Percentiles rank a stretch among this genome's conserved stretches.
Evolutionary conservation across 2,888 invertebrate species (phyloP).

Genomic region (Drosophila mimica): DNA sequence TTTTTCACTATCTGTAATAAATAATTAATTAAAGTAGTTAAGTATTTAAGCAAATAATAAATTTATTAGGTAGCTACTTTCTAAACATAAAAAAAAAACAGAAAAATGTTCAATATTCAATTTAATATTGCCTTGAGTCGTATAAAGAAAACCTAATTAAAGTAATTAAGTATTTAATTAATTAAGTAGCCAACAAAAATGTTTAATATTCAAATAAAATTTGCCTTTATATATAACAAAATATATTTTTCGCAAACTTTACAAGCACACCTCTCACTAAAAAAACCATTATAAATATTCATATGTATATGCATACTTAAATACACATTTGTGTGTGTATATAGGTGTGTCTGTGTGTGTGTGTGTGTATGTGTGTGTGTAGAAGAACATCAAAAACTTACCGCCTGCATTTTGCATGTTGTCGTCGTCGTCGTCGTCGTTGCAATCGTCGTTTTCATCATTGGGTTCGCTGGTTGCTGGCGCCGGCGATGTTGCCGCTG

Average conservation of each 20-base stretch:
- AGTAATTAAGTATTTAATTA: not conserved
- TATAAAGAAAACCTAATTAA: not conserved
- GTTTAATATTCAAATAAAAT: not conserved
- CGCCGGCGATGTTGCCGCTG: constrained; percentile 60
- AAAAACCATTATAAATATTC: not conserved
- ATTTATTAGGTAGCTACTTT: too few species aligned
- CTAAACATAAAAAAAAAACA: too few species aligned
- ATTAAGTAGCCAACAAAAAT: not conserved
- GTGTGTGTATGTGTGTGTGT: constrained; percentile 23
- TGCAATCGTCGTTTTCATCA: constrained; percentile 42
- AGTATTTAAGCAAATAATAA: too few species aligned
- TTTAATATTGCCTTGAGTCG: too few species aligned
- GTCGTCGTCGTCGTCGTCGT: constrained; percentile 26
- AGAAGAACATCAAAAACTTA: constrained; percentile 61
- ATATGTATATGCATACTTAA: constrained; percentile 24
- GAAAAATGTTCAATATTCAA: too few species aligned
- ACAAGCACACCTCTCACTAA: not conserved
- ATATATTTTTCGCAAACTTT: not conserved
- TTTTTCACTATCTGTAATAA: too few species aligned
- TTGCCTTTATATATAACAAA: not conserved
- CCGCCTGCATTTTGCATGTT: constrained; percentile 77
- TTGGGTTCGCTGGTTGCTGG: constrained; percentile 62
- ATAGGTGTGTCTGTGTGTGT: not conserved
- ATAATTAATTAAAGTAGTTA: too few species aligned
- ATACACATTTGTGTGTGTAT: constrained; percentile 5